phyloP scores from a whole-genome alignment of 2,113 vertebrate species.

The Lamprotornis superbus region DNA sequence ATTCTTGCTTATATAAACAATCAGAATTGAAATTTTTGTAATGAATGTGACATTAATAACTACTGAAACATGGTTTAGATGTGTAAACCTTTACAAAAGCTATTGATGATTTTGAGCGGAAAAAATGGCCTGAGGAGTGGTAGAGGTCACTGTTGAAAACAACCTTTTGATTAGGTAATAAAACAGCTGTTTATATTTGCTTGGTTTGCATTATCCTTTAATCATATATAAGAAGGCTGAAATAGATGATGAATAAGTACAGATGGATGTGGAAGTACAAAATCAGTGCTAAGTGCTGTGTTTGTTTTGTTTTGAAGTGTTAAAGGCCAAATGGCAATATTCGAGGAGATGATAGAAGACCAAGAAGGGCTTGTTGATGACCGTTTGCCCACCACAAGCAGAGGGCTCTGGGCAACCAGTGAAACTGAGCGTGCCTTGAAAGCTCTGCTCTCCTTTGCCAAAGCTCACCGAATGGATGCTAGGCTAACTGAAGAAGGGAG shows the following conservation, averaged over 20 bases:
- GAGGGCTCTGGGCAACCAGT: constrained; percentile 92
- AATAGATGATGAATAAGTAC: not conserved
- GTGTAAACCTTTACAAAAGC: not conserved
- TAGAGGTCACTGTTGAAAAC: not conserved
- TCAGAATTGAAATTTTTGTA: not conserved
- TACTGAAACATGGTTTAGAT: not conserved
- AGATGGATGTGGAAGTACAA: not conserved
- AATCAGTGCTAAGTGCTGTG: not conserved
- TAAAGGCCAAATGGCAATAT: constrained; percentile 94
- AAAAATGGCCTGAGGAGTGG: not conserved
- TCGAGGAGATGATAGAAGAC: constrained; percentile 98
- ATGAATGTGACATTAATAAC: not conserved
- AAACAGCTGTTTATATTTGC: not conserved
- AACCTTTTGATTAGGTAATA: not conserved
- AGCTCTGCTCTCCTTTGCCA: constrained; percentile 88
- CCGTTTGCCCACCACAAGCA: constrained; percentile 89
- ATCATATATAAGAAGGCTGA: not conserved
- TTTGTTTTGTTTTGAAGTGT: constrained; percentile 76
- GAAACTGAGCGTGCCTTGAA: constrained; percentile 93
- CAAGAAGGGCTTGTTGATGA: constrained; percentile 95
- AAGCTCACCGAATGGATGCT: constrained; percentile 83
- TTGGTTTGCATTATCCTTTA: not conserved
- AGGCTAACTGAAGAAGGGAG: constrained; percentile 89
- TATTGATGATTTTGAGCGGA: not conserved
- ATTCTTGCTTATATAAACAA: not conserved